A percentile compares a stretch with the other conserved stretches of the same genome.
Evolutionary conservation across 1,140 invertebrate species (phyloP).

Genomic region (Rhopalosiphum padi): DNA sequence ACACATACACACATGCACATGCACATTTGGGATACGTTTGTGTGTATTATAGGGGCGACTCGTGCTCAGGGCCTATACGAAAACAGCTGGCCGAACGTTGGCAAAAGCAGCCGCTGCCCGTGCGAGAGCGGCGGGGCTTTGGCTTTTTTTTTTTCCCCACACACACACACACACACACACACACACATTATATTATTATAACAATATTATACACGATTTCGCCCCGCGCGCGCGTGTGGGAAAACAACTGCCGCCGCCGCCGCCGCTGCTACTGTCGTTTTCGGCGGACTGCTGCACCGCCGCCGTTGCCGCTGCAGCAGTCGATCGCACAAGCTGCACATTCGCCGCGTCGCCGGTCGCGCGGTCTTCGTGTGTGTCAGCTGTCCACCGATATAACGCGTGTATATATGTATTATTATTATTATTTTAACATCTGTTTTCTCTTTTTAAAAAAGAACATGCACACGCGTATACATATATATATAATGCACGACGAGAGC

Average conservation of each 20-base stretch:
- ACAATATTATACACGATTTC: neutral
- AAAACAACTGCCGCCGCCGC: slow-evolving; percentile 20
- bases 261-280: neutral
- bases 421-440: slow-evolving; percentile 33
- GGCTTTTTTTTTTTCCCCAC: neutral
- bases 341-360: neutral
- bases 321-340: slow-evolving; percentile 9
- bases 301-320: neutral
- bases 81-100: slow-evolving; percentile 5
- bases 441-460: slow-evolving; percentile 7
- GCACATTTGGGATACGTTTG: neutral
- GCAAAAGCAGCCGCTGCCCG: neutral
- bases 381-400: neutral
- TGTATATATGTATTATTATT: neutral
- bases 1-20: no score
- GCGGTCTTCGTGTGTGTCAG: slow-evolving; percentile 10
- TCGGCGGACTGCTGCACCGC: neutral
- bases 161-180: neutral
- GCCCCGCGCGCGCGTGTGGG: slow-evolving; percentile 10
- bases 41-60: neutral
- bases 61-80: neutral
- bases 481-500: neutral
- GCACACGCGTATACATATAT: neutral
- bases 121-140: neutral
- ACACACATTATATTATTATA: no score